Conservation (phyloP, 2,797 vertebrate species). For the Perodicticus potto region DNA sequence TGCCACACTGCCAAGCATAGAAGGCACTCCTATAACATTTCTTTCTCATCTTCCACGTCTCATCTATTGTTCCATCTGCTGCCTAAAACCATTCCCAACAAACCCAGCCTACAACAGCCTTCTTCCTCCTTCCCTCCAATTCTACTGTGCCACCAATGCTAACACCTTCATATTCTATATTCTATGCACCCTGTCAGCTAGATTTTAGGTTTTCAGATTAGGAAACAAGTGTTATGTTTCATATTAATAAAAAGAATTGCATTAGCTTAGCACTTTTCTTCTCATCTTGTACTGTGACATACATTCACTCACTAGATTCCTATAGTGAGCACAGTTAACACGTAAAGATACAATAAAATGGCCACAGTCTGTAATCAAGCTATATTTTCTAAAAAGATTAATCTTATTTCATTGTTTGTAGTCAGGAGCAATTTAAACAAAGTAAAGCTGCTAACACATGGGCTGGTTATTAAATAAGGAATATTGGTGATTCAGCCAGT, state of each 20-base stretch:
- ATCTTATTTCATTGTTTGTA: constrained; percentile 6
- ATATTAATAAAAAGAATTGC: constrained; percentile 49
- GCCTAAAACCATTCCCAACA: background rate
- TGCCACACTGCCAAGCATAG: background rate
- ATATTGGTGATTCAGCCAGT: background rate
- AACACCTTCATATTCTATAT: background rate
- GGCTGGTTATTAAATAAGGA: constrained; percentile 50
- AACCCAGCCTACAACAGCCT: background rate
- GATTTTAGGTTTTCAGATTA: constrained; percentile 50
- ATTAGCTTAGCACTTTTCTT: background rate
- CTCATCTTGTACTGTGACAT: background rate
- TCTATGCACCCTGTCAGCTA: background rate
- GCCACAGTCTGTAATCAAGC: constrained; percentile 43
- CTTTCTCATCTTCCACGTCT: background rate
- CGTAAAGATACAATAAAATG: background rate
- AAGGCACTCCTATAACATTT: background rate
- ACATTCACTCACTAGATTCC: background rate
- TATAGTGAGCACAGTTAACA: background rate
- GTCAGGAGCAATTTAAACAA: constrained; percentile 44
- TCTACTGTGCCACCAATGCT: background rate
- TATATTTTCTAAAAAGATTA: constrained; percentile 55
- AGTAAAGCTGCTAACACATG: constrained; percentile 5
- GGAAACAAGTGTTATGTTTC: background rate
- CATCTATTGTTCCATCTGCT: background rate
- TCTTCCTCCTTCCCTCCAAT: background rate